These are phyloP conservation scores for Cichladusa arquata DNA, from an alignment of 2,113 vertebrate species.

Conservation along the genomic window DNA sequence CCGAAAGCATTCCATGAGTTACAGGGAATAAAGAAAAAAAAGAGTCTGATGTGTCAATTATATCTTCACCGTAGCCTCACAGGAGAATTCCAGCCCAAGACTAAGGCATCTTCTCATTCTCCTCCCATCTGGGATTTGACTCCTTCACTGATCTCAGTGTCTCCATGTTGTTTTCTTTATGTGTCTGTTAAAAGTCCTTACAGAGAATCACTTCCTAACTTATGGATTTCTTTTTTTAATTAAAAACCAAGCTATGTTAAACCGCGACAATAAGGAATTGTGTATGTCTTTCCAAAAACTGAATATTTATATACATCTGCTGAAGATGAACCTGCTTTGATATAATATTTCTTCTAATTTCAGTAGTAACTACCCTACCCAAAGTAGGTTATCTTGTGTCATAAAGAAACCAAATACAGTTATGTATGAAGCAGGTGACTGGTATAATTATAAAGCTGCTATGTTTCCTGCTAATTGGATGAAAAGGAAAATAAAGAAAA, in stretches of 20 bases:
- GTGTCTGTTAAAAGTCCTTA: background rate
- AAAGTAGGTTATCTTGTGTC: background rate
- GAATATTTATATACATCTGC: background rate
- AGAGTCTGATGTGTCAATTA: background rate
- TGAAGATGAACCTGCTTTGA: background rate
- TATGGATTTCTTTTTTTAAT: background rate
- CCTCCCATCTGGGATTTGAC: background rate
- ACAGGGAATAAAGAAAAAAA: background rate
- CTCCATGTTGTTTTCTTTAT: background rate
- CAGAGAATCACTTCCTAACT: background rate
- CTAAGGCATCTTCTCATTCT: background rate
- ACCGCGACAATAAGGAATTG: background rate
- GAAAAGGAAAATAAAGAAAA: background rate
- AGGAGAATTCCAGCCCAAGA: background rate
- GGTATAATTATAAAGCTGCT: background rate
- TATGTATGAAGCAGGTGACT: background rate
- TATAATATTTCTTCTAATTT: background rate
- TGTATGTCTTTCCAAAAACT: background rate
- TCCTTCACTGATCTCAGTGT: background rate
- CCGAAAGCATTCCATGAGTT: background rate
- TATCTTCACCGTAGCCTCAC: background rate
- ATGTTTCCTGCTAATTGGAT: background rate
- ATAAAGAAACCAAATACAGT: background rate
- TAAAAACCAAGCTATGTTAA: background rate
- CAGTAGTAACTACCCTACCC: background rate